Conservation (phyloP, 2,888 invertebrate genomes). For the Linyphia triangularis region DNA sequence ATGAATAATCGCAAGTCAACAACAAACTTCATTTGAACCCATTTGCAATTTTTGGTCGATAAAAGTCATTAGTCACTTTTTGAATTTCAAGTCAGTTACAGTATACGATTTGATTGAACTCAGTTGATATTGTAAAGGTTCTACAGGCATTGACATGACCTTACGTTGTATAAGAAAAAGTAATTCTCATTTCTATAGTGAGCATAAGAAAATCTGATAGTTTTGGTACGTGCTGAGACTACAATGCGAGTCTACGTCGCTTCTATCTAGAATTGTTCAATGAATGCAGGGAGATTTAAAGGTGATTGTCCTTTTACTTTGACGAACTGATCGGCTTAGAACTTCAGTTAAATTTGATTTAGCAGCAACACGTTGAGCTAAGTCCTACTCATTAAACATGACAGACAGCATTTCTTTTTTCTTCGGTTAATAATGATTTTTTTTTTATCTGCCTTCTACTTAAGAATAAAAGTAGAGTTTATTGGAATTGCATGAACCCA, state of each 20-base stretch:
- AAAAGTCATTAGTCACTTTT: no score
- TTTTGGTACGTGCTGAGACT: slow-evolving; percentile 8
- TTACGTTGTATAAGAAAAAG: not conserved
- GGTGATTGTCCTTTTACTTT: slow-evolving; percentile 22
- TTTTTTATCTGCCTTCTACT: no score
- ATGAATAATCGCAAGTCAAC: no score
- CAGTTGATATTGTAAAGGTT: not conserved
- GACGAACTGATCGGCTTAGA: slow-evolving; percentile 15
- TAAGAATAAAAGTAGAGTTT: no score
- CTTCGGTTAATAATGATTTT: not conserved
- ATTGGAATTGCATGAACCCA: no score
- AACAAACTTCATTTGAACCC: no score
- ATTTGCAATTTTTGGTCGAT: no score
- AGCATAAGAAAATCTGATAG: not conserved
- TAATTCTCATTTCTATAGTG: not conserved
- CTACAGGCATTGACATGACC: not conserved
- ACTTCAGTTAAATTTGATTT: not conserved
- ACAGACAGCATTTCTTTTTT: not conserved
- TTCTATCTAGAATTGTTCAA: not conserved
- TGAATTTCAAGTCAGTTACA: no score
- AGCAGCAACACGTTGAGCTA: not conserved
- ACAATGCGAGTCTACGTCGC: not conserved
- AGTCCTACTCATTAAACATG: not conserved
- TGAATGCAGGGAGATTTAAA: slow-evolving; percentile 25
- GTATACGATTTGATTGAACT: not conserved